phyloP scores from a whole-genome alignment of 2,888 invertebrate species.

The Apodemia hepburni region DNA sequence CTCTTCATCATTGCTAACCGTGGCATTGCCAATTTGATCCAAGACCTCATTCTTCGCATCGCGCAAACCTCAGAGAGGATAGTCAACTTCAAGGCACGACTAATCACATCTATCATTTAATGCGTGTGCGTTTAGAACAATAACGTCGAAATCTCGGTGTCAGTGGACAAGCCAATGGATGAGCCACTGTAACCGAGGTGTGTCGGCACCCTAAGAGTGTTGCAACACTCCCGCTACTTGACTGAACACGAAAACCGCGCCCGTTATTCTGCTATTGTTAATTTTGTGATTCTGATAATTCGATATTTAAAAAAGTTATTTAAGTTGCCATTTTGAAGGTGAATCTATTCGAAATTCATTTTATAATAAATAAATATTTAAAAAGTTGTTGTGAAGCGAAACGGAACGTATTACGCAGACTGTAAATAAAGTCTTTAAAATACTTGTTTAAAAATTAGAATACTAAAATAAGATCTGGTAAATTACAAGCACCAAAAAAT shows the following conservation, averaged over 20 bases:
- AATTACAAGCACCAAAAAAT: no score
- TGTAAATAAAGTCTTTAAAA: no score
- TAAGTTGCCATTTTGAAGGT: background rate
- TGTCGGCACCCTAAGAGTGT: slow-evolving; percentile 28
- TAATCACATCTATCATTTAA: slow-evolving; percentile 94
- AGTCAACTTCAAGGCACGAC: slow-evolving; percentile 95
- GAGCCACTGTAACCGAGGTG: slow-evolving; percentile 24
- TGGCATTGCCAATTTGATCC: slow-evolving; percentile 91
- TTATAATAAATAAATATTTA: no score
- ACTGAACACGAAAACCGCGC: slow-evolving; percentile 34
- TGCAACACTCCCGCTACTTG: slow-evolving; percentile 34
- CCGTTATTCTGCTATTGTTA: slow-evolving; percentile 1
- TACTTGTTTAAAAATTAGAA: no score
- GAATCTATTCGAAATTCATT: no score
- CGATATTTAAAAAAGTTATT: background rate
- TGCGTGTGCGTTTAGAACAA: slow-evolving; percentile 55
- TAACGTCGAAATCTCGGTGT: slow-evolving; percentile 28
- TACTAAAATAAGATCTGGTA: no score
- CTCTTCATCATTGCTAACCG: slow-evolving; percentile 93
- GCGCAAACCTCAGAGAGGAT: slow-evolving; percentile 95
- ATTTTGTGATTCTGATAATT: slow-evolving; percentile 5
- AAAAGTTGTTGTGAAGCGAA: no score
- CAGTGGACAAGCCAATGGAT: slow-evolving; percentile 18
- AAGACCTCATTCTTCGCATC: slow-evolving; percentile 93
- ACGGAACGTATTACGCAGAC: no score